Percentiles rank a stretch among this genome's conserved stretches.
Conservation (phyloP, 2,113 vertebrate species). For the Brachyhypopomus occidentalis region DNA sequence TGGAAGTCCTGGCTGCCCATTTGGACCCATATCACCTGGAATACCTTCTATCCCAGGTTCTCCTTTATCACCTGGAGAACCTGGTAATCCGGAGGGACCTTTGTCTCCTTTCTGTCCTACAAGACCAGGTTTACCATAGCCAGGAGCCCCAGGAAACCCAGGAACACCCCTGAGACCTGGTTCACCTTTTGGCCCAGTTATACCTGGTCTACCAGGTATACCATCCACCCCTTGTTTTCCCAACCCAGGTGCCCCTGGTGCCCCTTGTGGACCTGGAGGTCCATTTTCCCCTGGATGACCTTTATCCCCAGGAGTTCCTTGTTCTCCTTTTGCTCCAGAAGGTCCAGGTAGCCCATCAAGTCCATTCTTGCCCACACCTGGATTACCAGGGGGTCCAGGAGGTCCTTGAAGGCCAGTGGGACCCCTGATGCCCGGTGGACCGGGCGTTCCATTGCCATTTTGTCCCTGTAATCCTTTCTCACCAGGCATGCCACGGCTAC, state of each 20-base stretch:
- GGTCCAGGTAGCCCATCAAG: conserved; percentile 83
- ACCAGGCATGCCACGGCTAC: conserved; percentile 81
- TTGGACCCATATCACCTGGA: conserved; percentile 80
- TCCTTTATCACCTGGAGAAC: conserved; percentile 86
- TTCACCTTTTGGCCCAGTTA: conserved; percentile 86
- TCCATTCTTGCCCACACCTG: conserved; percentile 87
- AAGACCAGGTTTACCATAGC: conserved; percentile 91
- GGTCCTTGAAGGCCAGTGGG: conserved; percentile 81
- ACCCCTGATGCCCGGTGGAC: conserved; percentile 82
- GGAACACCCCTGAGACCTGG: conserved; percentile 81
- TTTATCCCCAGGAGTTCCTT: conserved; percentile 78
- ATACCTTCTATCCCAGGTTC: conserved; percentile 83
- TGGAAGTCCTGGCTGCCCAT: conserved; percentile 81
- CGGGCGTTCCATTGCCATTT: conserved; percentile 89
- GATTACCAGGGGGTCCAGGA: conserved; percentile 75
- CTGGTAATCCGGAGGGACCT: conserved; percentile 83
- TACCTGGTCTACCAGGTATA: conserved; percentile 82
- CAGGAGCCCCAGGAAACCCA: conserved; percentile 84
- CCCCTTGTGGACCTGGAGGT: conserved; percentile 80
- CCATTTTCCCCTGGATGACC: conserved; percentile 83
- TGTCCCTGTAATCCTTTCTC: conserved; percentile 89
- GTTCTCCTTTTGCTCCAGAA: conserved; percentile 84
- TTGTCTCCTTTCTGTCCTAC: conserved; percentile 89
- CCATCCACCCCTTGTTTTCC: conserved; percentile 86
- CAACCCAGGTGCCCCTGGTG: conserved; percentile 81